Evolutionary conservation across 2,797 vertebrate genomes (phyloP), one percentile per base, ranked within the genome.

Genomic region (Coranthus polyacanthus): DNA sequence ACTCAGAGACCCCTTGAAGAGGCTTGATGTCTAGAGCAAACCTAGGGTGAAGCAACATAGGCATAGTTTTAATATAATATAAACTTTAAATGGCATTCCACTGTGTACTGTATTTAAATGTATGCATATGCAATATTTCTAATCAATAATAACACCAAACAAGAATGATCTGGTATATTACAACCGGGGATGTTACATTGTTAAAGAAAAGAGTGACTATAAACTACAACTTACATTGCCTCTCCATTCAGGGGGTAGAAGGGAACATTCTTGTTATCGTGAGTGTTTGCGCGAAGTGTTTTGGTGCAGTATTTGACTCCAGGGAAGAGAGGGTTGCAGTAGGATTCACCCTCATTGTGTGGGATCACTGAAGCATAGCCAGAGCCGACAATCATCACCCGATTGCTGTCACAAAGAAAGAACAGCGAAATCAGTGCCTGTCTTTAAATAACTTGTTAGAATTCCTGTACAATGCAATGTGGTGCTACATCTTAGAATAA

Each of bases 171-270:
- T 10, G 17, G 13, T 15, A 12, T 41, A 11, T 8, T 49, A 7
- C 17, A 22, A 16, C 53, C 34, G 22, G 4, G 51, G 34, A 42
- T 42, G 43, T 47, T 38, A 12, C 20, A 47, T 17, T 2, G 18
- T 59, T 12, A 55, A 52, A 45, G 1, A 29, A 32, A 32, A 50
- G 4, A 44, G 4, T 10, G 32, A 59, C 12, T 75, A 55, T 2
- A 62, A 49, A 43, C 8, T 13, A 41, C 7, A 42, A 86, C 91
- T 89, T 72, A 97, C 97, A 63, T 92, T 10, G 90, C 91, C 80
- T 96, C 91, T 79, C 95, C 95, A 1, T 90, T 94, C 70, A 97
- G 88, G 1, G 95, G 96, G 83, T 92, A 95, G 83, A 94, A 95
- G 12, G 96, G 94, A 75, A 87, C 84, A 12, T 77, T 67, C 3